Conservation (phyloP, 53 echinoderm and acorn worm genomes). For the Antedon mediterranea region DNA sequence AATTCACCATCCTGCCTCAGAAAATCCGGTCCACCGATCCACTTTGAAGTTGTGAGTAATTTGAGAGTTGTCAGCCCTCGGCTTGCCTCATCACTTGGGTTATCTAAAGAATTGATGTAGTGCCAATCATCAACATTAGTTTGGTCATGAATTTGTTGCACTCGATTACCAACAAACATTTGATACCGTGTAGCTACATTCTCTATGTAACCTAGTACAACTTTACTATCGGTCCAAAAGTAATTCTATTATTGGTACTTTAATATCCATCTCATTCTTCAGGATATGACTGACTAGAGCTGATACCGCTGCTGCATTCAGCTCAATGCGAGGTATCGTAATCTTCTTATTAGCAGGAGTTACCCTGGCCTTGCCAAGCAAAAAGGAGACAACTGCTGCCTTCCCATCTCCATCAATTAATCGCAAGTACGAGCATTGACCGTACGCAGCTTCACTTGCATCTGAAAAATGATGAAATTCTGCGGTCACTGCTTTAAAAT, state of each 20-base stretch:
- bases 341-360: slow-evolving; percentile 11
- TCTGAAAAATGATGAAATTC: slow-evolving; percentile 41
- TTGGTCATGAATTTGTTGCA: not conserved
- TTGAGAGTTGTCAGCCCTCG: not conserved
- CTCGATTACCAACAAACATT: not conserved
- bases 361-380: too few relatives aligned
- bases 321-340: slow-evolving; percentile 30
- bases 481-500: not conserved
- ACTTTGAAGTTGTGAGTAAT: not conserved
- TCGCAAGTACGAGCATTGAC: slow-evolving; percentile 41
- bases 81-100: not conserved
- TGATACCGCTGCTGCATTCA: slow-evolving; percentile 32
- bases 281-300: too few relatives aligned
- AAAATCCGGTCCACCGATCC: not conserved
- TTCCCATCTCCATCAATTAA: too few relatives aligned
- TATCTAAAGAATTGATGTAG: not conserved
- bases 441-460: slow-evolving; percentile 38
- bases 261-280: too few relatives aligned
- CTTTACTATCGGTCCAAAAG: not conserved
- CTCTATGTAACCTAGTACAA: not conserved
- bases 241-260: too few relatives aligned
- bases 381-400: too few relatives aligned
- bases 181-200: not conserved
- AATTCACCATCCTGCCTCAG: not conserved
- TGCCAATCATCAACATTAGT: not conserved